Percentiles rank a stretch among this genome's conserved stretches.
Evolutionary conservation across 2,113 vertebrate genomes (phyloP).

Genomic region (Oncorhynchus gorbuscha): DNA sequence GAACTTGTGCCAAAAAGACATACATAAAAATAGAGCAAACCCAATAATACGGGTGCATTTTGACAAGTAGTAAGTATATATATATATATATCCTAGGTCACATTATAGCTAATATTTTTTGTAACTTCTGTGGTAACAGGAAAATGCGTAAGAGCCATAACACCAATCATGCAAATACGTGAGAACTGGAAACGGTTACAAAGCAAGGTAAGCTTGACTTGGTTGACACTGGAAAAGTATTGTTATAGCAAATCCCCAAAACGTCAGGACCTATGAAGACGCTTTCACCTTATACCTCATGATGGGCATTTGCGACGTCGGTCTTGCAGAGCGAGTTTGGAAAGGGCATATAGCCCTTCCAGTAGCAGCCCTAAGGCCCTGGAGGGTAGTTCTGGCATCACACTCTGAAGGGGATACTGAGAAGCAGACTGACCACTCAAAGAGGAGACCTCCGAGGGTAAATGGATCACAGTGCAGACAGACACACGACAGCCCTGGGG

Average conservation of each 20-base stretch:
- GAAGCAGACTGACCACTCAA: conserved; percentile 21
- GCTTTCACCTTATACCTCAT: conserved; percentile 27
- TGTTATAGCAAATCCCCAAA: conserved; percentile 35
- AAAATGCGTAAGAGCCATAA: conserved; percentile 6
- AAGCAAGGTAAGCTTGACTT: conserved; percentile 46
- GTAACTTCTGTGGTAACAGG: neutral
- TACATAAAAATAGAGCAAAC: neutral
- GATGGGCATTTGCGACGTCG: conserved; percentile 24
- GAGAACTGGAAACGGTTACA: conserved; percentile 18
- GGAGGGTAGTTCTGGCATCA: conserved; percentile 77
- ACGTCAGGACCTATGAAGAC: conserved; percentile 30
- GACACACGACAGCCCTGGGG: conserved; percentile 45
- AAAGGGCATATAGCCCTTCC: conserved; percentile 32
- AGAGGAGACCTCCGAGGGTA: conserved; percentile 5
- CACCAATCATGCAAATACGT: neutral
- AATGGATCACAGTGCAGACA: conserved; percentile 82
- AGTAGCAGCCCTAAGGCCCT: conserved; percentile 42
- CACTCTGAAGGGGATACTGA: conserved; percentile 52
- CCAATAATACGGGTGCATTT: neutral
- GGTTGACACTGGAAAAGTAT: conserved; percentile 11
- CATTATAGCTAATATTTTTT: neutral
- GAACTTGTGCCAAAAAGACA: neutral
- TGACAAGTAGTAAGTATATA: neutral
- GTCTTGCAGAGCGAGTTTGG: conserved; percentile 34
- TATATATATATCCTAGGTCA: neutral